Evolutionary conservation across 2,797 vertebrate species (phyloP), one percentile per base, ranked within the genome.

Genomic region (Otus scops): DNA sequence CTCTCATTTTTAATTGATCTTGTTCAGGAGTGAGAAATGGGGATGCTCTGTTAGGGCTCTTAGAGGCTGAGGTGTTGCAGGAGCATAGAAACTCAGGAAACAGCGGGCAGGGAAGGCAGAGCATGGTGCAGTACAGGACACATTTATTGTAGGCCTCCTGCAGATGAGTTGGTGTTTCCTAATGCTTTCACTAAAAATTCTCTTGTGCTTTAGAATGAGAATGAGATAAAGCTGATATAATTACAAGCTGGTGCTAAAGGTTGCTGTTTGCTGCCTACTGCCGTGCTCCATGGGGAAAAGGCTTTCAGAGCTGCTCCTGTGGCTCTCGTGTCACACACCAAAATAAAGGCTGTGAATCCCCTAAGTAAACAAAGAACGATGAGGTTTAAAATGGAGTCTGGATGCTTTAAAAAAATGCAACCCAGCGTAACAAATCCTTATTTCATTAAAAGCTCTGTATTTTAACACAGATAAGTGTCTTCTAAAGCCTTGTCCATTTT

Each of bases 41-140:
- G 21, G 12, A 13, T 56, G 32, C 34, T 73, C 19, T 32, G 4
- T 26, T 10, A 28, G 36, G 39, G 34, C 23, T 51, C 54, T 80
- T 4, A 7, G 26, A 50, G 14, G 7, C 34, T 0, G 0, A 63
- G 41, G 2, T 34, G n/a, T 15, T 71, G 75, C 22, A 9, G 34
- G 38, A 54, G 13, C 11, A 3, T 9, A 34, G 67, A 41, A 6
- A 2, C 53, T 57, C 1, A 0, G 60, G 22, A 26, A 56, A 8
- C 8, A 3, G 43, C 22, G 34, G 32, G 20, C 10, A 10, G 20
- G 47, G 36, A 6, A 20, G 43, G 47, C 22, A 16, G 36, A 6
- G 22, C 32, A 3, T 1, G 3, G 56, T 17, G 26, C 27, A 2
- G 22, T 9, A 24, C 1, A 5, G 45, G 45, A 12, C 2, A 2